Percentiles rank a stretch among this genome's conserved stretches.
phyloP scores from a whole-genome alignment of 2,888 invertebrate species.

The Podabrus alpinus region DNA sequence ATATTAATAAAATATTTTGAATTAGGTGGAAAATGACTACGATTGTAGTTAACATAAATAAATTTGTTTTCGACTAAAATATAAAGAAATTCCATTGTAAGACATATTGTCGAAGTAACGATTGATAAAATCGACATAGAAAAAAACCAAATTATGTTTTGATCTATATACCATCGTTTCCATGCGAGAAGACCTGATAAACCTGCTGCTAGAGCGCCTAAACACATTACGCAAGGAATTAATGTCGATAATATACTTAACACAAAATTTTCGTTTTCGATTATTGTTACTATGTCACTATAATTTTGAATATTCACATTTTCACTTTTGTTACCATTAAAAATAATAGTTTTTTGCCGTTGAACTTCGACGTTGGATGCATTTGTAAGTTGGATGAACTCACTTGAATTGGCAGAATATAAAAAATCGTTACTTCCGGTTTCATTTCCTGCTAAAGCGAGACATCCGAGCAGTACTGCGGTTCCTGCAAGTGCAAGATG shows the following conservation, averaged over 20 bases:
- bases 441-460: conserved; percentile 45
- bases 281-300: not conserved
- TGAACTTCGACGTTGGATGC: conserved; percentile 29
- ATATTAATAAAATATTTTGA: conserved; percentile 58
- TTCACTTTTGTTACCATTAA: not conserved
- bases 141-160: conserved; percentile 67
- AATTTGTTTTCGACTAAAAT: conserved; percentile 24
- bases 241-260: conserved; percentile 48
- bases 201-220: conserved; percentile 60
- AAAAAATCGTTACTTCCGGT: conserved; percentile 16
- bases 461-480: conserved; percentile 61
- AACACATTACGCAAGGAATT: conserved; percentile 59
- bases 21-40: conserved; percentile 33
- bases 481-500: conserved; percentile 65
- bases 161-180: conserved; percentile 69
- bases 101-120: conserved; percentile 55
- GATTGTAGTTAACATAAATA: conserved; percentile 7
- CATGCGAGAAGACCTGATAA: conserved; percentile 65
- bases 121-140: conserved; percentile 59
- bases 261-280: conserved; percentile 36
- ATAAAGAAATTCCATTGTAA: conserved; percentile 37
- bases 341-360: not conserved
- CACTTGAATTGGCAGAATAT: conserved; percentile 1
- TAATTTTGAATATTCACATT: not conserved
- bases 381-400: not conserved